Evolutionary conservation across 2,797 vertebrate genomes (phyloP).

Genomic region (Clamator glandarius): DNA sequence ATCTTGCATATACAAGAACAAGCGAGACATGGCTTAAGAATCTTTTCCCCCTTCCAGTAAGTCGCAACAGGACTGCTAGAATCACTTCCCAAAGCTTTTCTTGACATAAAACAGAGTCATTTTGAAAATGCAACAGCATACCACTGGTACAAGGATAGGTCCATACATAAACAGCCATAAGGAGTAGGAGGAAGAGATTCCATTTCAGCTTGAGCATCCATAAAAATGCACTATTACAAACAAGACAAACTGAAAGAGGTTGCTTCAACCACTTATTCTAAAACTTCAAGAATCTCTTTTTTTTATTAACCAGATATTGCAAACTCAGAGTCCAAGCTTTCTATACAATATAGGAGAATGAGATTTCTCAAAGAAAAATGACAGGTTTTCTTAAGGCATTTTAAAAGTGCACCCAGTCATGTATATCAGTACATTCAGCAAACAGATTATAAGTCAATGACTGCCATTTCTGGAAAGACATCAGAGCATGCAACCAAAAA

Average conservation of each 20-base stretch:
- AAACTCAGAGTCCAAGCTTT: not conserved
- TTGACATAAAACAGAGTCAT: not conserved
- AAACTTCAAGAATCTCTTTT: not conserved
- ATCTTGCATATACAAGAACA: not conserved
- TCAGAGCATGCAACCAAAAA: not conserved
- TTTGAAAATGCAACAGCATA: not conserved
- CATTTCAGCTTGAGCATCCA: not conserved
- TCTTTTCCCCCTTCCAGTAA: not conserved
- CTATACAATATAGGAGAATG: not conserved
- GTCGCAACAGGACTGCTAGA: not conserved
- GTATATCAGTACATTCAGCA: not conserved
- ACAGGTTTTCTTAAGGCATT: not conserved
- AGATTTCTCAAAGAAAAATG: not conserved
- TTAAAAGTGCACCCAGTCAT: not conserved
- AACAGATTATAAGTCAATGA: not conserved
- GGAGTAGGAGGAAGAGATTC: not conserved
- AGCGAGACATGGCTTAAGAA: not conserved
- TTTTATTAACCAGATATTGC: not conserved
- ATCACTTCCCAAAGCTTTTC: not conserved
- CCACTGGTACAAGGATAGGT: not conserved
- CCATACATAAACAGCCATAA: not conserved
- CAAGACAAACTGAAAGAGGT: not conserved
- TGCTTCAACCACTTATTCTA: not conserved
- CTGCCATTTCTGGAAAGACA: not conserved
- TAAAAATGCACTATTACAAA: not conserved